phyloP scores from a whole-genome alignment of 2,797 vertebrate genomes.

The Myripristis murdjan region DNA sequence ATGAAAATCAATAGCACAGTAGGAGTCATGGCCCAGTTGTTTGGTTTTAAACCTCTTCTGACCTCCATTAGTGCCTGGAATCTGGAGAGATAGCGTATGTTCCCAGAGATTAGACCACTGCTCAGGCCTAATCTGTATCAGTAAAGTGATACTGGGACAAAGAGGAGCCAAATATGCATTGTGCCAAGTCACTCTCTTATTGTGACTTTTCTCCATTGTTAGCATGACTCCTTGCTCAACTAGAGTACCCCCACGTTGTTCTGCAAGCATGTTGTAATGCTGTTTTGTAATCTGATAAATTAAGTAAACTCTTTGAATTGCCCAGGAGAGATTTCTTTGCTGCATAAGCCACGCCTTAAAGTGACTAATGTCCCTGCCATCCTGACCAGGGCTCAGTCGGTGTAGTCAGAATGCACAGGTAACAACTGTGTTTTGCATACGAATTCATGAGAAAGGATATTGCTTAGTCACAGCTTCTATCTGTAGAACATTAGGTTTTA shows the following conservation, averaged over 20 bases:
- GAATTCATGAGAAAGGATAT: constrained; percentile 1
- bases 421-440: constrained; percentile 4
- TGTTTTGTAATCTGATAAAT: constrained; percentile 33
- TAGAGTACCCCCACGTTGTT: constrained; percentile 22
- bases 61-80: constrained; percentile 35
- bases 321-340: constrained; percentile 35
- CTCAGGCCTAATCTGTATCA: constrained; percentile 38
- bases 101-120: constrained; percentile 46
- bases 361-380: constrained; percentile 28
- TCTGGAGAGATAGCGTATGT: constrained; percentile 40
- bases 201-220: constrained; percentile 15
- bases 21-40: constrained; percentile 9
- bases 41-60: constrained; percentile 41
- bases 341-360: constrained; percentile 68
- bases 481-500: constrained; percentile 10
- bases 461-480: background rate
- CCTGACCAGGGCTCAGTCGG: constrained; percentile 6
- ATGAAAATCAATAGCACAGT: constrained; percentile 54
- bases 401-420: background rate
- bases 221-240: constrained; percentile 23
- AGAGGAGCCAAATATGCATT: constrained; percentile 32
- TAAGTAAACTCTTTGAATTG: constrained; percentile 16
- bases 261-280: constrained; percentile 51
- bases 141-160: constrained; percentile 29
- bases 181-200: constrained; percentile 12